These are phyloP conservation scores for Helobdella robusta DNA, from an alignment of 2,888 invertebrate species.

Conservation along the genomic window DNA sequence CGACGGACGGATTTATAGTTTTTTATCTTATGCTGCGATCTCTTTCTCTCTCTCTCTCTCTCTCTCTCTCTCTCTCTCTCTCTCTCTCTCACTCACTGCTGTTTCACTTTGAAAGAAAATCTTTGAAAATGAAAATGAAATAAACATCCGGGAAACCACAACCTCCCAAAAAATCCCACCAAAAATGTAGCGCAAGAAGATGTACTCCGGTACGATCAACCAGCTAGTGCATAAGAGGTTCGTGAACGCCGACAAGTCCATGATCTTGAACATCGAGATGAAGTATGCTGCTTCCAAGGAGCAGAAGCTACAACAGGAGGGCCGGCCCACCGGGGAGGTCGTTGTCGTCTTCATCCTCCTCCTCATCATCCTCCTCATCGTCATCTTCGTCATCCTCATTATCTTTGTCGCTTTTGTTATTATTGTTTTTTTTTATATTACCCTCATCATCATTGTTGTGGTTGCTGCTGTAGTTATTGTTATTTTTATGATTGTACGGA, in stretches of 20 bases:
- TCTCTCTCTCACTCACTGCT: too few relatives aligned
- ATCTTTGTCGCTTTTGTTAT: too few relatives aligned
- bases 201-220: slow-evolving; percentile 21
- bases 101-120: too few relatives aligned
- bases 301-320: slow-evolving; percentile 20
- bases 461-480: too few relatives aligned
- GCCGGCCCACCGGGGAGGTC: slow-evolving; percentile 9
- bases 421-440: not conserved
- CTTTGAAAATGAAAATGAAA: too few relatives aligned
- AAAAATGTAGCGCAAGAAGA: not conserved
- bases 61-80: slow-evolving; percentile 4
- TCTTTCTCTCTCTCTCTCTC: slow-evolving; percentile 4
- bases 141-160: too few relatives aligned
- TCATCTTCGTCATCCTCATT: not conserved
- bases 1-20: too few relatives aligned
- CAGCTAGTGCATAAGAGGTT: slow-evolving; percentile 20
- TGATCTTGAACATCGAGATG: slow-evolving; percentile 26
- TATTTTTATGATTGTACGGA: too few relatives aligned
- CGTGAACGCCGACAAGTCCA: slow-evolving; percentile 20
- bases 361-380: too few relatives aligned
- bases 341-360: not conserved
- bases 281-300: slow-evolving; percentile 5
- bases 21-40: not conserved
- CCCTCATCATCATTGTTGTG: too few relatives aligned
- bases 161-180: not conserved